Evolutionary conservation across 1,140 invertebrate genomes (phyloP), one percentile per base, ranked within the genome.

Genomic region (Micrasema longulum): DNA sequence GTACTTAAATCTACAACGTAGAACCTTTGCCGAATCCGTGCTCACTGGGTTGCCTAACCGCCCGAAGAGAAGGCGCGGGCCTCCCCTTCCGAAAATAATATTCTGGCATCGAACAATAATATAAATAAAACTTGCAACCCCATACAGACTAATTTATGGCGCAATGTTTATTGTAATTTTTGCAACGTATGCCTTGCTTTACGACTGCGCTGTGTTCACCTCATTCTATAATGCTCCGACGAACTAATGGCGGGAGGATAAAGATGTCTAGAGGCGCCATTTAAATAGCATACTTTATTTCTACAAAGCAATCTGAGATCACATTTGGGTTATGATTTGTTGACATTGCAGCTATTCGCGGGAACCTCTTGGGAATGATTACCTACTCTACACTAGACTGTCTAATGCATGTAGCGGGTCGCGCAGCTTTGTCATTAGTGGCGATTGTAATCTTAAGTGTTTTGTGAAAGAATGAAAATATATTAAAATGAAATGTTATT

Each of bases 81-180:
- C 63, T 68, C 63, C 55, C 71, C 67, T 65, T 50, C 52, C 63
- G 65, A 73, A 76, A 76, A 76, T 76, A 76, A 73, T 76, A 76
- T 76, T 76, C 74, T 76, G 74, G 74, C 74, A 76, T 76, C 71
- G 74, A 73, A 71, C 71, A 71, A 73, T 73, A 73, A 76, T 76
- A 76, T 76, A 76, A 76, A 76, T 73, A 73, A 76, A 73, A 71
- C 68, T 71, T 70, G 71, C 71, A 71, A 64, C 74, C 70, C 74
- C 74, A 73, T 76, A 71, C 60, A 73, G 74, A 76, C 74, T 76
- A 76, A 76, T 76, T 76, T 76, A 76, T 73, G 16, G 64, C 71
- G 36, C 68, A 68, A 76, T 73, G 74, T 73, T 76, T 76, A 72
- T 75, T 75, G 74, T 75, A 75, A 75, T 75, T 75, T 75, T 75